Conservation (phyloP, 1,140 invertebrate species). For the Tetramorium alpestre region DNA sequence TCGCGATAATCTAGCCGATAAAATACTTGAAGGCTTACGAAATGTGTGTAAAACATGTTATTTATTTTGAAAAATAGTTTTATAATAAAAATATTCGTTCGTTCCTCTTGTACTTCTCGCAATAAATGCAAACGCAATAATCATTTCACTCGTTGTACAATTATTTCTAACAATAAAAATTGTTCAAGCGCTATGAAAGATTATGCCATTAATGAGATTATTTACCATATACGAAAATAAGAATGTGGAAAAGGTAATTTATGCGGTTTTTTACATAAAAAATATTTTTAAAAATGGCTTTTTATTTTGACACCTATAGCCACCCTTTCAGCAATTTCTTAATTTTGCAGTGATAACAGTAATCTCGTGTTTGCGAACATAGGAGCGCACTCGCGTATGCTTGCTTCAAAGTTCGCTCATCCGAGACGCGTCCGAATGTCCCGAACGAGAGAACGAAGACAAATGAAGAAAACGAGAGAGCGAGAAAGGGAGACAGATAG, state of each 20-base stretch:
- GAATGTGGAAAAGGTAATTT: background rate
- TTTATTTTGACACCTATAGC: background rate
- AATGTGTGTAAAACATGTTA: background rate
- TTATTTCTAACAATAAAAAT: background rate
- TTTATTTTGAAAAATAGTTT: background rate
- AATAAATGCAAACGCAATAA: background rate
- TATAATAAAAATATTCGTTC: background rate
- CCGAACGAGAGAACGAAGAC: constrained; percentile 51
- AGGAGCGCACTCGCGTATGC: constrained; percentile 21
- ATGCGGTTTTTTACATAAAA: background rate
- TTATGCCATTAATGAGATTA: background rate
- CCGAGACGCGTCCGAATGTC: constrained; percentile 60
- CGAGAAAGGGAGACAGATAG: constrained; percentile 46
- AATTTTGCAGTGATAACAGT: constrained; percentile 8
- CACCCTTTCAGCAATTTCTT: background rate
- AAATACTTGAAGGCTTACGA: background rate
- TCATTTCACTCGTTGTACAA: background rate
- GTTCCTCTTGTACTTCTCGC: background rate
- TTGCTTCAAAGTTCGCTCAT: constrained; percentile 69
- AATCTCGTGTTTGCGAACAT: constrained; percentile 23
- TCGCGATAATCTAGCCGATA: background rate
- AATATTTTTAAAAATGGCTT: background rate
- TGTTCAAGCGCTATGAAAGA: background rate
- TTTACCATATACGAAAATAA: background rate
- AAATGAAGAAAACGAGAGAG: constrained; percentile 44